phyloP scores from a whole-genome alignment of 2,113 vertebrate genomes.

The Dasypus novemcinctus region DNA sequence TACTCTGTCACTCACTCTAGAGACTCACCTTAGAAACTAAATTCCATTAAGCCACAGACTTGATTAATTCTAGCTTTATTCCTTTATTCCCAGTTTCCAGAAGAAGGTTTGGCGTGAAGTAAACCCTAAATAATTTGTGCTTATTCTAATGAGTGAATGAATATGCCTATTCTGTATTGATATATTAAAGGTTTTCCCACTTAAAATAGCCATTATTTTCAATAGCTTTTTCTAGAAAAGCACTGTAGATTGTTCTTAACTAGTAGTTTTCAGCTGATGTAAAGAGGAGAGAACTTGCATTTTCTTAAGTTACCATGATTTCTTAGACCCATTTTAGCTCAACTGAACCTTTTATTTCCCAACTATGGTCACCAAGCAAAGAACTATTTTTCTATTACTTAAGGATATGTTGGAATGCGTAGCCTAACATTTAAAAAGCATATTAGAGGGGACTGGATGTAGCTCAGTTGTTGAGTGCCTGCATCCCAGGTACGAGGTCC shows the following conservation, averaged over 20 bases:
- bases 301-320: not conserved
- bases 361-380: fast-evolving
- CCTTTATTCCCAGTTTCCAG: not conserved
- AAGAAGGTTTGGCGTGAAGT: not conserved
- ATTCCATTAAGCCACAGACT: fast-evolving
- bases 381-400: fast-evolving
- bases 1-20: no score
- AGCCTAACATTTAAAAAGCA: not conserved
- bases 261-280: not conserved
- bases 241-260: not conserved
- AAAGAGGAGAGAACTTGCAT: fast-evolving
- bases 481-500: no score
- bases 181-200: not conserved
- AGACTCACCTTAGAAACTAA: fast-evolving
- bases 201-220: not conserved
- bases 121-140: not conserved
- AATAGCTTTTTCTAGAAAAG: no score
- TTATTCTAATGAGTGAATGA: fast-evolving
- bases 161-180: not conserved
- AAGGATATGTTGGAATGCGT: fast-evolving
- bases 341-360: not conserved
- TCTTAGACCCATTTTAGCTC: no score
- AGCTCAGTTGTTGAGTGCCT: no score
- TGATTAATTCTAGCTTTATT: not conserved
- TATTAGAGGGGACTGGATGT: no score